phyloP scores from a whole-genome alignment of 2,113 vertebrate species.

The Oostethus manadensis region DNA sequence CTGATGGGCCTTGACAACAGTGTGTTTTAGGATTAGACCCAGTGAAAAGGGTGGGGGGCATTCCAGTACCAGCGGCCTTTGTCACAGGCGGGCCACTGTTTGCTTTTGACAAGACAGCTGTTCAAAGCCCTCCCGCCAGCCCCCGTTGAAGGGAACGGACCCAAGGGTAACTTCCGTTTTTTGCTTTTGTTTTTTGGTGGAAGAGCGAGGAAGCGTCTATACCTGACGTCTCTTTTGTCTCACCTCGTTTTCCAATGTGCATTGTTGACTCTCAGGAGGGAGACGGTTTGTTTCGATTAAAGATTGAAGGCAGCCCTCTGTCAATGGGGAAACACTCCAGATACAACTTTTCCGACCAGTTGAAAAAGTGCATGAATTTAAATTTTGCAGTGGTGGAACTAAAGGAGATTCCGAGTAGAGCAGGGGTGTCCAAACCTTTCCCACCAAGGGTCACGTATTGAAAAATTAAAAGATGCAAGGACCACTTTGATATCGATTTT shows the following conservation, averaged over 20 bases:
- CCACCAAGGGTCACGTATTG: no score
- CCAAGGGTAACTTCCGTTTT: conserved; percentile 55
- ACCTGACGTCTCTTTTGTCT: neutral
- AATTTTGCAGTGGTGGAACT: no score
- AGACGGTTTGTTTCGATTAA: neutral
- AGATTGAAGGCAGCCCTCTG: no score
- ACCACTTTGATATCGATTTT: no score
- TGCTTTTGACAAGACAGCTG: conserved; percentile 69
- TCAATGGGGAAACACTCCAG: no score
- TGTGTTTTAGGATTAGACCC: conserved; percentile 53
- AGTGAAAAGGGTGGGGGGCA: conserved; percentile 71
- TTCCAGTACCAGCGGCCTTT: conserved; percentile 63
- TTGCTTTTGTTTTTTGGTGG: conserved; percentile 3
- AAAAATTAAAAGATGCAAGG: no score
- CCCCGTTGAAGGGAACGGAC: conserved; percentile 38
- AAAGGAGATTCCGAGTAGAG: no score
- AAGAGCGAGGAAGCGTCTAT: conserved; percentile 7
- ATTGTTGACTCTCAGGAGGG: neutral
- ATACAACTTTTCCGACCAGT: no score
- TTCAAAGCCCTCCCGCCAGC: conserved; percentile 55
- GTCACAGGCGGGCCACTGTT: conserved; percentile 62
- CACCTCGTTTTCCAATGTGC: neutral
- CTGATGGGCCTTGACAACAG: conserved; percentile 69
- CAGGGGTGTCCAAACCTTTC: no score
- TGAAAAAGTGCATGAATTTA: no score